Base-by-base conservation (phyloP, 2,888 invertebrate species). In the Philereme transversata region DNA sequence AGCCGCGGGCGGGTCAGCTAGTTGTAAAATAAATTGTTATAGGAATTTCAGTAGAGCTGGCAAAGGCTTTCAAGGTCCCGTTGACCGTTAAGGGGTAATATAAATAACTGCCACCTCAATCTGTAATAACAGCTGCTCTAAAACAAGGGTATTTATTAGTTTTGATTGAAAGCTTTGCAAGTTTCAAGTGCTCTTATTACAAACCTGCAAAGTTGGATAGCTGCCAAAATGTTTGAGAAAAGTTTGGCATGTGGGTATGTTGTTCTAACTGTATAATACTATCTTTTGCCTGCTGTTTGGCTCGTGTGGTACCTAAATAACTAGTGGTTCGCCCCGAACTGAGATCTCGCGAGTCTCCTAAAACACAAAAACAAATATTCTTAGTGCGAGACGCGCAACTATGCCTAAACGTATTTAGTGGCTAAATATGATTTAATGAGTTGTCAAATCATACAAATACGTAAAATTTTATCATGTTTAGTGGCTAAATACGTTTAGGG, bases 71-170 rank as follows among this genome's bases (percentile, higher is more conserved):
- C 69, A 69, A 69, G 67, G 69, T 65, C 60, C 34, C 34, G 36
- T 43, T 52, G 55, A 49, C 53, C 60, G 55, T 62, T 62, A 67
- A 67, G 57, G 53, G 62, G 65, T 64, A 56, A 64, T 70, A 65
- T 67, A 62, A 64, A 61, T 60, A 63, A 64, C 52, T 60, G 59
- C 56, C 50, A 50, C 53, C 60, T 51, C 60, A 65, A 64, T 59
- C 63, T 57, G 50, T 65, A 65, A 65, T 64, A 63, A 63, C 58
- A 57, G 61, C 56, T 57, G 41, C 61, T 49, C 51, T 47, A 38
- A 57, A 53, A 67, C 48, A 47, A 51, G 55, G 62, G 59, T 59
- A 63, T 62, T 65, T 63, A 55, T 55, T 64, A 60, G 54, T 57
- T 54, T 48, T 63, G 64, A 65, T 67, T 63, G 63, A 64, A 62